Evolutionary conservation across 2,888 invertebrate species (phyloP).

Genomic region (Nesidiocoris tenuis): DNA sequence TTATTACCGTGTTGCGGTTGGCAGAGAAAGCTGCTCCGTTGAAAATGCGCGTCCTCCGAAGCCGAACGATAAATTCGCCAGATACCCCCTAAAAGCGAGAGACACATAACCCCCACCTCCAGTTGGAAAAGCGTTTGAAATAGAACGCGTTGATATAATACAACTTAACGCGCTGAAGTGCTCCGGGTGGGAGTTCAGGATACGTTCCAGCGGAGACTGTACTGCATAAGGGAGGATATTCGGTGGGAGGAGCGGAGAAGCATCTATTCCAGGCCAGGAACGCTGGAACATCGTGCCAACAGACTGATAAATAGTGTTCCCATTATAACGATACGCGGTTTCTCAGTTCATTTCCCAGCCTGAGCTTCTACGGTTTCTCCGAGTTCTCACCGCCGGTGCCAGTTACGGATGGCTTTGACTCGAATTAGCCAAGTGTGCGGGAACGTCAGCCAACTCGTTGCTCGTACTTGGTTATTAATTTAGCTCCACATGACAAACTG

Average conservation of each 20-base stretch:
- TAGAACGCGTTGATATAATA: slow-evolving; percentile 5
- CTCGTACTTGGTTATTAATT: neutral
- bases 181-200: neutral
- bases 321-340: slow-evolving; percentile 9
- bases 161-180: neutral
- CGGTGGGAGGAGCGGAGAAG: neutral
- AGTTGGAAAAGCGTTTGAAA: slow-evolving; percentile 1
- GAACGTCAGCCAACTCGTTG: neutral
- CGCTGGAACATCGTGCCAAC: slow-evolving; percentile 5
- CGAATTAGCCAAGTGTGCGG: neutral
- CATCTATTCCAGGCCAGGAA: neutral
- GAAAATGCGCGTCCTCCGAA: neutral
- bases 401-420: neutral
- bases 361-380: neutral
- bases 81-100: neutral
- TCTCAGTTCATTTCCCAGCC: slow-evolving; percentile 2
- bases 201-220: neutral
- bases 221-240: neutral
- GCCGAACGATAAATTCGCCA: neutral
- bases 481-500: neutral
- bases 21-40: neutral
- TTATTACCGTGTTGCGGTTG: neutral
- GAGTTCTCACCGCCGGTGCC: neutral
- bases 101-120: neutral
- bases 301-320: slow-evolving; percentile 8